phyloP scores from a whole-genome alignment of 2,888 invertebrate genomes.

The Lomographa bimaculata region DNA sequence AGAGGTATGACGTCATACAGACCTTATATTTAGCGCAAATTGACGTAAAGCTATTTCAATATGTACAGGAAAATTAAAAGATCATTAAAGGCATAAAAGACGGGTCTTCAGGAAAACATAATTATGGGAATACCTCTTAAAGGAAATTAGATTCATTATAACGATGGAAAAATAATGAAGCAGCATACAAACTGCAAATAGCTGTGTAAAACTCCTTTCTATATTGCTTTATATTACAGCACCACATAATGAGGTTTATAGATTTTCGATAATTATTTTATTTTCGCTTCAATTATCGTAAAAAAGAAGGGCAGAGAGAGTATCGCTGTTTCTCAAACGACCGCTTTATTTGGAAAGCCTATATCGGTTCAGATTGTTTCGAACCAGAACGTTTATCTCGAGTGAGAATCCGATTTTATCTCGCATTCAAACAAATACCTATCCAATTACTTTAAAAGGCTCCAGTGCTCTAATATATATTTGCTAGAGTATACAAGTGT shows the following conservation, averaged over 20 bases:
- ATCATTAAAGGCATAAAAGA: conserved; percentile 5
- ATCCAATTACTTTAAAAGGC: conserved; percentile 67
- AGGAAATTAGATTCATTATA: conserved; percentile 21
- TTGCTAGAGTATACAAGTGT: conserved; percentile 41
- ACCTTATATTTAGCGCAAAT: conserved; percentile 31
- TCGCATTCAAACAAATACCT: conserved; percentile 58
- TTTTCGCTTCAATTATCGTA: conserved; percentile 34
- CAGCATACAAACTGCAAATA: conserved; percentile 6
- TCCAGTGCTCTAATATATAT: conserved; percentile 29
- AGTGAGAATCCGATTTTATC: conserved; percentile 57
- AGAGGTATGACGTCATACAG: conserved; percentile 35
- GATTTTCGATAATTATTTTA: conserved; percentile 20
- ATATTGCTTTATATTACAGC: too few species aligned
- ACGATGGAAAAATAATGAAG: conserved; percentile 17
- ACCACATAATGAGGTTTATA: conserved; percentile 4
- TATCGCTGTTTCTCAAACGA: conserved; percentile 29
- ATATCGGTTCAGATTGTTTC: conserved; percentile 35
- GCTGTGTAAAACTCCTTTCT: too few species aligned
- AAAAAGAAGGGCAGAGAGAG: conserved; percentile 36
- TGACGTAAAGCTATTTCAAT: conserved; percentile 18
- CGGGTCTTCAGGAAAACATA: conserved; percentile 9
- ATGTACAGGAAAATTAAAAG: conserved; percentile 10
- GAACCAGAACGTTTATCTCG: conserved; percentile 50
- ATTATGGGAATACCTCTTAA: conserved; percentile 17
- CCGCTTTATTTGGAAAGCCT: conserved; percentile 32